These are phyloP conservation scores for Anneissia japonica DNA, from an alignment of 35 echinoderm and acorn worm genomes.

Conservation along the genomic window DNA sequence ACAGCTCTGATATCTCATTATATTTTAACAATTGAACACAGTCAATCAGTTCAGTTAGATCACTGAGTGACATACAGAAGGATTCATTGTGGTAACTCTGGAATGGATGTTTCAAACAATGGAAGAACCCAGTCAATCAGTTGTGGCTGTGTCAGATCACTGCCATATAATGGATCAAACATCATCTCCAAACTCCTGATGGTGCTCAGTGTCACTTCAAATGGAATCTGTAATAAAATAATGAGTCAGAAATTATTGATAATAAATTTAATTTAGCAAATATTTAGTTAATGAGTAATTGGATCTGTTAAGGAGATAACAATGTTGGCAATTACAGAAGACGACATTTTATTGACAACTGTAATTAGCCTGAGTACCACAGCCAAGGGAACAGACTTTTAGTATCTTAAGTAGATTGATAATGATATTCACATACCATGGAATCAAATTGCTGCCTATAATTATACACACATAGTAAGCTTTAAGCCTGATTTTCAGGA, in stretches of 20 bases:
- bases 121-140: slow-evolving; percentile 60
- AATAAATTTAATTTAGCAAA: neutral
- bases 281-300: neutral
- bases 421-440: neutral
- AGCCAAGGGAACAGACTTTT: too few species aligned
- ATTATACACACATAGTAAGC: neutral
- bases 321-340: too few species aligned
- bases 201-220: slow-evolving; percentile 61
- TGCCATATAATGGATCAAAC: slow-evolving; percentile 86
- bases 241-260: neutral
- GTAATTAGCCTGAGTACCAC: too few species aligned
- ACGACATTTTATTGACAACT: too few species aligned
- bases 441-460: neutral
- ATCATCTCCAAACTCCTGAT: slow-evolving; percentile 79
- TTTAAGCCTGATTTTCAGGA: neutral
- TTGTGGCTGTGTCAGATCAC: slow-evolving; percentile 62
- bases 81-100: neutral
- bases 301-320: neutral
- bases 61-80: too few species aligned
- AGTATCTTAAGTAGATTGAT: too few species aligned
- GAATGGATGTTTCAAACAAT: slow-evolving; percentile 15
- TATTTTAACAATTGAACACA: too few species aligned
- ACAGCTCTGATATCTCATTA: too few species aligned
- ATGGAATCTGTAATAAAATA: slow-evolving; percentile 67
- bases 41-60: too few species aligned